phyloP scores from a whole-genome alignment of 2,113 vertebrate species.

The Sterrhoptilus dennistouni region DNA sequence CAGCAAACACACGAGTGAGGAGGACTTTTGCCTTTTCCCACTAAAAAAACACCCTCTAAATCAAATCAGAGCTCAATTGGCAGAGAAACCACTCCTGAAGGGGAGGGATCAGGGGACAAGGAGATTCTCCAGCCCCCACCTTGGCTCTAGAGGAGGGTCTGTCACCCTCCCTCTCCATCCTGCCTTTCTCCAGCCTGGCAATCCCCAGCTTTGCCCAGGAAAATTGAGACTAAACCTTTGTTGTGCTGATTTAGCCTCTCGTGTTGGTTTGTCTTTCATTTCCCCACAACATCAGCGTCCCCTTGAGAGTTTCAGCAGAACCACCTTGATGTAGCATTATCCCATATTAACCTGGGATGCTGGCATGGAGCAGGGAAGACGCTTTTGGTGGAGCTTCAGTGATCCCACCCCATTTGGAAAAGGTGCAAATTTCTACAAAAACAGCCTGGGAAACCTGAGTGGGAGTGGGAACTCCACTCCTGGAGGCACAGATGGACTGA shows the following conservation, averaged over 20 bases:
- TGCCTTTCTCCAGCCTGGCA: not conserved
- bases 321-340: not conserved
- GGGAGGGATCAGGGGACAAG: not conserved
- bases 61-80: not conserved
- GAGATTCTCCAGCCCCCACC: not conserved
- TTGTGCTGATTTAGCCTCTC: not conserved
- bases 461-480: rapidly evolving
- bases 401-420: not conserved
- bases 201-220: not conserved
- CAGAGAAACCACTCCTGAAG: not conserved
- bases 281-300: not conserved
- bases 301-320: rapidly evolving
- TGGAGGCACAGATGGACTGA: not conserved
- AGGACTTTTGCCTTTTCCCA: not conserved
- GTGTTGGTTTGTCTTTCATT: not conserved
- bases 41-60: not conserved
- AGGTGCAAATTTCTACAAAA: not conserved
- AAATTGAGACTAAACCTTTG: not conserved
- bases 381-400: not conserved
- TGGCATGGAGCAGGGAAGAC: rapidly evolving
- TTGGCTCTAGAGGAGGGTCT: not conserved
- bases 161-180: not conserved
- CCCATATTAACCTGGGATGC: not conserved
- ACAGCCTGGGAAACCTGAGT: not conserved
- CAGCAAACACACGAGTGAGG: not conserved